Percentiles rank a stretch among this genome's conserved stretches.
Evolutionary conservation across 2,797 vertebrate species (phyloP).

Genomic region (Acipenser transmontanus): DNA sequence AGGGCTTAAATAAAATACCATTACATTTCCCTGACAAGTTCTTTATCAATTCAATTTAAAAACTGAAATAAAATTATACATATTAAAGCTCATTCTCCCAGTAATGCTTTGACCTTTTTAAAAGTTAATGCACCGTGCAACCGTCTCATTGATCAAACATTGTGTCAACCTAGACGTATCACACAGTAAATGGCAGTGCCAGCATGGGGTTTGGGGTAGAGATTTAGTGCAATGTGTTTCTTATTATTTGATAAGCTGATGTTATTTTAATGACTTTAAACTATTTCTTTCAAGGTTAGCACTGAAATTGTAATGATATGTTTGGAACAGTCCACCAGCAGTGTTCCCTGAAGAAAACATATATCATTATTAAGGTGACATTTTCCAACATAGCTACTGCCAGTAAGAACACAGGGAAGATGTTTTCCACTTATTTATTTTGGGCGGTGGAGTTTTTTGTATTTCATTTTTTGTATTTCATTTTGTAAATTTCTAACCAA

Average conservation of each 20-base stretch:
- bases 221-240: constrained; percentile 65
- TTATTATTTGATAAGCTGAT: constrained; percentile 78
- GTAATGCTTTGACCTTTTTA: constrained; percentile 31
- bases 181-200: constrained; percentile 32
- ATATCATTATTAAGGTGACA: constrained; percentile 43
- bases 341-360: constrained; percentile 24
- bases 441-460: constrained; percentile 39
- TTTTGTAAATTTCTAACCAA: too few species aligned
- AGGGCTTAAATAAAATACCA: too few species aligned
- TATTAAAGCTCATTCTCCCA: too few species aligned
- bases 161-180: constrained; percentile 61
- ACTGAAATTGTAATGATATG: constrained; percentile 35
- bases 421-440: constrained; percentile 38
- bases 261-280: constrained; percentile 67
- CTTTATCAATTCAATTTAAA: too few species aligned
- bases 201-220: constrained; percentile 29
- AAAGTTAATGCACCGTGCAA: constrained; percentile 24
- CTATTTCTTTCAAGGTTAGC: constrained; percentile 58
- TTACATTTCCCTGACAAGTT: too few species aligned
- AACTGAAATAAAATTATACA: too few species aligned
- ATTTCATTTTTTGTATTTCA: too few species aligned
- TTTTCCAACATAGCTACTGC: constrained; percentile 24
- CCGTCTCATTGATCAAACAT: constrained; percentile 41
- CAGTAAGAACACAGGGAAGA: constrained; percentile 19
- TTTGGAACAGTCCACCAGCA: constrained; percentile 32